Conservation (phyloP, 2,113 vertebrate genomes). For the Euleptes europaea region DNA sequence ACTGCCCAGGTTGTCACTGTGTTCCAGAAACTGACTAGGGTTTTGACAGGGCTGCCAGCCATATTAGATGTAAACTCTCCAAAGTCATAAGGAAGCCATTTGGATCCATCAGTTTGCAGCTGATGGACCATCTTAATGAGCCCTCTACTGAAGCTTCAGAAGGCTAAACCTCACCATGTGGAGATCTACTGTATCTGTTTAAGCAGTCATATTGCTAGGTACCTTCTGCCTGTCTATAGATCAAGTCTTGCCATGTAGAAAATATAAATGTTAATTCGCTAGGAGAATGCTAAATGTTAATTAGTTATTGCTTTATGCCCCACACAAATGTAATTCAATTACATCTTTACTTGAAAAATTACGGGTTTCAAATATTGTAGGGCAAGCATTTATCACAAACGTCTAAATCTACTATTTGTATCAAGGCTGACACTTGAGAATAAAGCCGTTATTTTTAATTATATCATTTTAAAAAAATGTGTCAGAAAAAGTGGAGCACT, state of each 20-base stretch:
- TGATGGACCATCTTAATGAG: too few relatives aligned
- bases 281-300: conserved; percentile 69
- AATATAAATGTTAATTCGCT: background rate
- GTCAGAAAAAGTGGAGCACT: conserved; percentile 42
- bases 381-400: conserved; percentile 61
- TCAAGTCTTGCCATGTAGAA: conserved; percentile 9
- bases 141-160: too few relatives aligned
- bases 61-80: too few relatives aligned
- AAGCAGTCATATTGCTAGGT: conserved; percentile 41
- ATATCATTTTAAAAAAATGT: conserved; percentile 43
- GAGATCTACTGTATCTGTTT: conserved; percentile 19
- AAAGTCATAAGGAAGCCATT: too few relatives aligned
- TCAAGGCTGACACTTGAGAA: conserved; percentile 68
- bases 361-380: conserved; percentile 33
- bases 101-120: too few relatives aligned
- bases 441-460: conserved; percentile 59
- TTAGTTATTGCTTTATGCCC: conserved; percentile 65
- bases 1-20: too few relatives aligned
- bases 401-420: conserved; percentile 57
- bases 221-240: conserved; percentile 41
- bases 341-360: conserved; percentile 52
- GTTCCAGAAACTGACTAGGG: too few relatives aligned
- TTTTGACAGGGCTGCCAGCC: too few relatives aligned
- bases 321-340: conserved; percentile 71
- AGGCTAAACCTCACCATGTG: conserved; percentile 25